phyloP scores from a whole-genome alignment of 1,140 invertebrate genomes.

The Vanessa atalanta region DNA sequence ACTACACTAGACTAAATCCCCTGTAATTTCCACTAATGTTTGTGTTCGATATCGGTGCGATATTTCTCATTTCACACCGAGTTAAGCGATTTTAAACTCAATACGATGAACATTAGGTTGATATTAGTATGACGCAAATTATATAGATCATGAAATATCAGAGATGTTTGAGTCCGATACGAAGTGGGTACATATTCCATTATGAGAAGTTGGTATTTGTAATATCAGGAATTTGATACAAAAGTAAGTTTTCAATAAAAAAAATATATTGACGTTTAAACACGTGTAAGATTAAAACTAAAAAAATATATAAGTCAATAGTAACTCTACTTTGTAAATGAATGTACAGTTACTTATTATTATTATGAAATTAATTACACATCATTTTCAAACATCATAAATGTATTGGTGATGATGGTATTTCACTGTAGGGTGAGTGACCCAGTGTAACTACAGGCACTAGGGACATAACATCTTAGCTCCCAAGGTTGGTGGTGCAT shows the following conservation, averaged over 20 bases:
- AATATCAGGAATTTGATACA: not conserved
- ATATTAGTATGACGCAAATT: not conserved
- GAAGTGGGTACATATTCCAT: not conserved
- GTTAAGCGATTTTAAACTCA: not conserved
- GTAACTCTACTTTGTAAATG: too few relatives aligned
- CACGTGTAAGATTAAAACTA: too few relatives aligned
- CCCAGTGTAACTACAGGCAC: too few relatives aligned
- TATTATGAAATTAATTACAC: too few relatives aligned
- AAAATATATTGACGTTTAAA: not conserved
- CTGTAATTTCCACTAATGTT: conserved; percentile 3
- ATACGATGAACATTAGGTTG: not conserved
- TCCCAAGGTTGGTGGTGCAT: too few relatives aligned
- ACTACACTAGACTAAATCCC: conserved; percentile 5
- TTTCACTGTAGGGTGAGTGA: too few relatives aligned
- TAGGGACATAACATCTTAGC: too few relatives aligned
- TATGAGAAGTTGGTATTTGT: not conserved
- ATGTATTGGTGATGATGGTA: too few relatives aligned
- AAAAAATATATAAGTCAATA: too few relatives aligned
- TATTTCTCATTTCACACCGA: not conserved
- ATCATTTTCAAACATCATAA: too few relatives aligned
- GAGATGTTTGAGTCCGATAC: conserved; percentile 1
- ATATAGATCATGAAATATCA: conserved; percentile 1
- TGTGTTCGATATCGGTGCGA: not conserved
- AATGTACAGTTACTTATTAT: too few relatives aligned
- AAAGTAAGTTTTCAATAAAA: not conserved